Base-by-base conservation (phyloP, 1,140 invertebrate genomes). In the Heliconius melpomene region DNA sequence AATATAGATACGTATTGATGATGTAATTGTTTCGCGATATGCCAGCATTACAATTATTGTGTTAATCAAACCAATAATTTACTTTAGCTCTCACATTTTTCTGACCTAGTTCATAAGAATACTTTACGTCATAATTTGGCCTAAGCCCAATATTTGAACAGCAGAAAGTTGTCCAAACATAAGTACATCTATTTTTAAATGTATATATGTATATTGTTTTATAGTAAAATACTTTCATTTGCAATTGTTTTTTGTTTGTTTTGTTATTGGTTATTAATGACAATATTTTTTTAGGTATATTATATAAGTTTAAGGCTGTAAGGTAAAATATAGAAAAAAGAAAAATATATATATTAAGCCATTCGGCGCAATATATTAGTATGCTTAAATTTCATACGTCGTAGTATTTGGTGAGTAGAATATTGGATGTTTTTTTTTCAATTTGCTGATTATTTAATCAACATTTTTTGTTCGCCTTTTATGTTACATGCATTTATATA, bases 101-200 rank as follows among this genome's bases (percentile, higher is more conserved):
- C 13, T 85, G 86, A 87, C 86, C 86, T 85, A 87, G 79, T 86
- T 85, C 85, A 83, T 82, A 79, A 81, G 79, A 82, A 83, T 81
- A 87, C 79, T 86, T 85, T 85, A 84, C 84, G 84, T 81, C 83
- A 81, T 81, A 79, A 76, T 84, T 87, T 87, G 86, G 86, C 83
- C 79, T 83, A 81, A 76, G 79, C 85, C 85, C 86, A 87, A 85
- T 82, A 82, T 84, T 83, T 83, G 81, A 78, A 80, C 77, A 81
- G 82, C 78, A 83, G 83, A 84, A 84, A 81, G 57, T 50, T 82
- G 77, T 80, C 80, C 82, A 81, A 80, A 78, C 80, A 81, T 82
- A 82, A 77, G 70, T 66, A 72, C 26, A 32, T n/a, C 9, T 54
- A 57, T 78, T 72, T 26, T 50, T 26, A 70, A 40, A 66, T 6